phyloP scores from a whole-genome alignment of 35 echinoderm and acorn worm species.

The Anneissia japonica region DNA sequence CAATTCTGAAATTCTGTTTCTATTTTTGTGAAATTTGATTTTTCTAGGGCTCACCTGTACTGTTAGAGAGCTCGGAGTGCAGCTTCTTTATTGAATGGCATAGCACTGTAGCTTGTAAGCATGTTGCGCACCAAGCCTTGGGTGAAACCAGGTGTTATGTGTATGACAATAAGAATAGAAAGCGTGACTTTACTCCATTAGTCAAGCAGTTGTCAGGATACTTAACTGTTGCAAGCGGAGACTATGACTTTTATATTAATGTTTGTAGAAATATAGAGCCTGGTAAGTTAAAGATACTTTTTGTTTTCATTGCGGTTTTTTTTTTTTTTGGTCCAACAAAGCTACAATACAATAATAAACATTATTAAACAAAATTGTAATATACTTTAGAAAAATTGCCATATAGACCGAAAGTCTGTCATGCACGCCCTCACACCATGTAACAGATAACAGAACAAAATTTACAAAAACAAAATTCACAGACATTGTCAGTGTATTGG shows the following conservation, averaged over 20 bases:
- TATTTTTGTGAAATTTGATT: background rate
- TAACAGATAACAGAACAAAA: background rate
- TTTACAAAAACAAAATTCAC: no score
- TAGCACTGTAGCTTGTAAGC: slow-evolving; percentile 65
- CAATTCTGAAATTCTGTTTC: background rate
- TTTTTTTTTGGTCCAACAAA: background rate
- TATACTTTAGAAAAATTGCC: background rate
- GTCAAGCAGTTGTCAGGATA: slow-evolving; percentile 78
- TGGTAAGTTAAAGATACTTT: slow-evolving; percentile 13
- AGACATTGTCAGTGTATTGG: no score
- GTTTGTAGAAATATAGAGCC: slow-evolving; percentile 88
- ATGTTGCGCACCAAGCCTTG: slow-evolving; percentile 4
- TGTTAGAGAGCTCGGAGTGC: slow-evolving; percentile 57
- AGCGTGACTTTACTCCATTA: slow-evolving; percentile 73
- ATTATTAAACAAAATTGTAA: background rate
- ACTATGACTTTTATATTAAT: slow-evolving; percentile 86
- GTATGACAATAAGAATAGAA: slow-evolving; percentile 60
- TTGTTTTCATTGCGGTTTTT: background rate
- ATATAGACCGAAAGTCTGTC: background rate
- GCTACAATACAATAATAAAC: background rate
- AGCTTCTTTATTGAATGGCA: slow-evolving; percentile 88
- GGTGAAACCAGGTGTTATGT: slow-evolving; percentile 71
- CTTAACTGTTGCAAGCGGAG: slow-evolving; percentile 51
- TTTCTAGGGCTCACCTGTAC: slow-evolving; percentile 69
- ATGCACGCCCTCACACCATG: background rate